Conservation (phyloP, 2,113 vertebrate genomes). For the Cyanoliseus patagonus region DNA sequence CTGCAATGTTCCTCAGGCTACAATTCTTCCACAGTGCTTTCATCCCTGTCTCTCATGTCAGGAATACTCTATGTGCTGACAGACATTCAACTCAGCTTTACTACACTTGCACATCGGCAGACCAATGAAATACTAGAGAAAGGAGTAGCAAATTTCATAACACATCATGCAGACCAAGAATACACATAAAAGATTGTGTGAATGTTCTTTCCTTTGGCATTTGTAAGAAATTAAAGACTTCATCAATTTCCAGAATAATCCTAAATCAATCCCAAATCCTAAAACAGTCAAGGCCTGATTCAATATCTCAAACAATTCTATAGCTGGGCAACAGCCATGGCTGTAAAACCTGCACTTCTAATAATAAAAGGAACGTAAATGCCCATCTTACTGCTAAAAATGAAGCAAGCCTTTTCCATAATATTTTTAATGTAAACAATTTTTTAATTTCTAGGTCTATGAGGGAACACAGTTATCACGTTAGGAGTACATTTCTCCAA, state of each 20-base stretch:
- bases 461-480: background rate
- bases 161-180: background rate
- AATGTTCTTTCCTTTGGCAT: background rate
- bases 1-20: constrained; percentile 47
- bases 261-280: background rate
- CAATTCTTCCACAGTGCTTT: background rate
- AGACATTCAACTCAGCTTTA: background rate
- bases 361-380: background rate
- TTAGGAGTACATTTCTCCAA: background rate
- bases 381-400: background rate
- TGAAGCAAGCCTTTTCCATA: background rate
- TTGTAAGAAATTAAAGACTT: background rate
- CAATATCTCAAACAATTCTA: background rate
- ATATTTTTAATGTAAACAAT: background rate
- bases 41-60: constrained; percentile 2
- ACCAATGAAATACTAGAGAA: background rate
- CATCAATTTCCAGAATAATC: background rate
- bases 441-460: background rate
- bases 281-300: background rate
- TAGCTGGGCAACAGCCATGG: background rate
- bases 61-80: background rate
- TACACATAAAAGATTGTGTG: background rate
- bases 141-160: background rate
- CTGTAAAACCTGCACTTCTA: background rate
- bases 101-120: background rate